Evolutionary conservation across 2,888 invertebrate genomes (phyloP).

Genomic region (Drosophila mulleri): DNA sequence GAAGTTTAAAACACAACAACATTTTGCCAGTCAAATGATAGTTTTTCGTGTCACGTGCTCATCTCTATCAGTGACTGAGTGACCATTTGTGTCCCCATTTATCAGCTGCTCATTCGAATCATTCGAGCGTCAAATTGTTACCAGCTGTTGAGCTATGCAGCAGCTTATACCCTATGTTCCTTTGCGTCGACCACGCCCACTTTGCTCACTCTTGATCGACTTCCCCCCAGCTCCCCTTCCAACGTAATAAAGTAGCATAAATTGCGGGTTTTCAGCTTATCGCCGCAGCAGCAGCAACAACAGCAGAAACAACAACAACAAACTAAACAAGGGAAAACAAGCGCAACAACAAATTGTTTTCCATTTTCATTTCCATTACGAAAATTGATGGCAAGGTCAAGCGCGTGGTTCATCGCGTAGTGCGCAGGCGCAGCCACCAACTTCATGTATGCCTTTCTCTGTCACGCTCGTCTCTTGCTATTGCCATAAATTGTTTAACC

Average conservation of each 20-base stretch:
- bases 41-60: neutral
- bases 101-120: conserved; percentile 41
- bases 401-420: conserved; percentile 56
- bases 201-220: neutral
- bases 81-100: conserved; percentile 7
- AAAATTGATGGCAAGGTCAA: conserved; percentile 81
- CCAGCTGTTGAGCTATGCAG: conserved; percentile 43
- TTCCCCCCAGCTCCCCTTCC: too few relatives aligned
- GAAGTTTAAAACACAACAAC: too few relatives aligned
- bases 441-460: conserved; percentile 15
- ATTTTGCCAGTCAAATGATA: neutral
- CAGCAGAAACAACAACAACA: conserved; percentile 28
- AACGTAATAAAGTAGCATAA: conserved; percentile 69
- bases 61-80: neutral
- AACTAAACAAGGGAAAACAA: conserved; percentile 16
- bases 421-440: conserved; percentile 66
- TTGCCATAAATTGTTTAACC: conserved; percentile 50
- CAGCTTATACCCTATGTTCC: conserved; percentile 6
- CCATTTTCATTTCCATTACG: conserved; percentile 66
- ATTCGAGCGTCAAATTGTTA: conserved; percentile 74
- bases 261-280: conserved; percentile 74
- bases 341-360: conserved; percentile 16
- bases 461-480: conserved; percentile 11
- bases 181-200: neutral
- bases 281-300: conserved; percentile 21